These are phyloP conservation scores for Stegostoma tigrinum DNA, from an alignment of 2,113 vertebrate species.

Conservation along the genomic window DNA sequence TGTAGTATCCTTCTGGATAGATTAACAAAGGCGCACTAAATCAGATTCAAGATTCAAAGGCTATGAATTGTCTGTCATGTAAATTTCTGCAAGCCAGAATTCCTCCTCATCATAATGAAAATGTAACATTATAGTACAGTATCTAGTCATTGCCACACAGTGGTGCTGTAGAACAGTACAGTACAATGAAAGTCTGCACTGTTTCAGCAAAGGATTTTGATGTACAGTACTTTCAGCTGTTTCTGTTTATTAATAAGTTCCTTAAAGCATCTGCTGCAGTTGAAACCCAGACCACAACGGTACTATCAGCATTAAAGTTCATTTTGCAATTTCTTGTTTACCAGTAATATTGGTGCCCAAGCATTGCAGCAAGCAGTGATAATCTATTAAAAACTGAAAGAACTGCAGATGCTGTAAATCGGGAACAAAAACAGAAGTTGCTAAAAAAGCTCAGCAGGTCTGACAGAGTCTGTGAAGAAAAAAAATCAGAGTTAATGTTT, in stretches of 20 bases:
- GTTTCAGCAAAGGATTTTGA: neutral
- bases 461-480: no score
- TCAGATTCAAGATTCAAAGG: neutral
- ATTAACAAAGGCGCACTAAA: neutral
- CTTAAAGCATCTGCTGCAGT: neutral
- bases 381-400: neutral
- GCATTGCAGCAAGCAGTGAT: neutral
- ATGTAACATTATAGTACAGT: neutral
- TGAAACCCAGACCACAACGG: no score
- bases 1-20: neutral
- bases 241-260: neutral
- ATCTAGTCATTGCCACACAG: neutral
- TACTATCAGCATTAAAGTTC: neutral
- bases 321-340: neutral
- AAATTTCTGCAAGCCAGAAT: neutral
- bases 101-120: neutral
- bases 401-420: no score
- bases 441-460: no score
- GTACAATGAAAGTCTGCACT: neutral
- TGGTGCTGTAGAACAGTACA: neutral
- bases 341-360: neutral
- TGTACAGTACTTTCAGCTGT: neutral
- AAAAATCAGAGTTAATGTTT: no score
- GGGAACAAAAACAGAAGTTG: no score
- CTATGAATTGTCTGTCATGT: neutral